Conservation (phyloP, 2,888 invertebrate genomes). For the Drosophila ochracea region DNA sequence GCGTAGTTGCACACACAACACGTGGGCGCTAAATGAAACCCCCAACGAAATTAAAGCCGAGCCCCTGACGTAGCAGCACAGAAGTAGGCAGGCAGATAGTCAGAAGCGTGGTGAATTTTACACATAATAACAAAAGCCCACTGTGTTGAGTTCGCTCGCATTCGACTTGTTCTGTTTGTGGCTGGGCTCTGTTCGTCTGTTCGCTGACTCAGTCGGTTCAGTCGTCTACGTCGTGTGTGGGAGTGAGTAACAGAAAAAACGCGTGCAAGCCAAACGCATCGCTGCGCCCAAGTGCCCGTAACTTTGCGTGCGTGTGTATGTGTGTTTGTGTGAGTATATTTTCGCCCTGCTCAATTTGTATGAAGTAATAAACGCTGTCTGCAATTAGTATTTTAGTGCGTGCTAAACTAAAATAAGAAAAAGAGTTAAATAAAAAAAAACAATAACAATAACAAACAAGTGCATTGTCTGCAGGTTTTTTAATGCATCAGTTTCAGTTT, state of each 20-base stretch:
- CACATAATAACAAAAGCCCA: constrained; percentile 42
- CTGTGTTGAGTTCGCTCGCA: constrained; percentile 51
- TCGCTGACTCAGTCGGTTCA: constrained; percentile 49
- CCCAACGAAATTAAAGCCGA: constrained; percentile 39
- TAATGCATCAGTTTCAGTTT: constrained; percentile 42
- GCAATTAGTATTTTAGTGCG: constrained; percentile 67
- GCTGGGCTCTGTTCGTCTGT: constrained; percentile 22
- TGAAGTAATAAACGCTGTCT: constrained; percentile 73
- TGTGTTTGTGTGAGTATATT: constrained; percentile 47
- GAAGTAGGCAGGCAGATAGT: constrained; percentile 28
- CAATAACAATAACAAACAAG: constrained; percentile 48
- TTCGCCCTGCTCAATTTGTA: constrained; percentile 66
- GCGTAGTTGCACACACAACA: constrained; percentile 53
- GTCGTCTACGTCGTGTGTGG: constrained; percentile 64
- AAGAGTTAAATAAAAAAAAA: constrained; percentile 10
- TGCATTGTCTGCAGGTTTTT: constrained; percentile 13
- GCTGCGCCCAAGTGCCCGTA: constrained; percentile 42
- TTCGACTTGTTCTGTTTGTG: constrained; percentile 35
- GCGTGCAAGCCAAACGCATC: constrained; percentile 33
- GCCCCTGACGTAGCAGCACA: constrained; percentile 54
- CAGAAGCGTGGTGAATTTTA: constrained; percentile 45
- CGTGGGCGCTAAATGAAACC: constrained; percentile 47
- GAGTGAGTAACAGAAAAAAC: constrained; percentile 51
- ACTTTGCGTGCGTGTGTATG: constrained; percentile 46
- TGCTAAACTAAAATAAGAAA: constrained; percentile 8